Evolutionary conservation across 2,888 invertebrate species (phyloP).

Genomic region (Ptychoptera albimana): DNA sequence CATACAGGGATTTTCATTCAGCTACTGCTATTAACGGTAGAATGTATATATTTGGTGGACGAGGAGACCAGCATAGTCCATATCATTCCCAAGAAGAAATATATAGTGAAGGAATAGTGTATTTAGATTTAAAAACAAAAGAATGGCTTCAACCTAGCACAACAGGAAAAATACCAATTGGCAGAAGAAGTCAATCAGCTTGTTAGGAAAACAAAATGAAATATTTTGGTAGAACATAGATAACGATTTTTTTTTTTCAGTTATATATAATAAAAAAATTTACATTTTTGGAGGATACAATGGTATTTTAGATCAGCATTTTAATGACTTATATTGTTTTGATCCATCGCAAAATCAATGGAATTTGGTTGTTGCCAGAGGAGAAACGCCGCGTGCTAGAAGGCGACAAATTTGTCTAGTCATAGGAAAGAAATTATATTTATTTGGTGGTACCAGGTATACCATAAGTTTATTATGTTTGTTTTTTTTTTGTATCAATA

Average conservation of each 20-base stretch:
- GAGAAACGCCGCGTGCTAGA: slow-evolving; percentile 44
- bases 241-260: slow-evolving; percentile 36
- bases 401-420: slow-evolving; percentile 69
- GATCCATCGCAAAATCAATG: slow-evolving; percentile 43
- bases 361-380: slow-evolving; percentile 41
- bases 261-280: slow-evolving; percentile 58
- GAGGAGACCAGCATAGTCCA: slow-evolving; percentile 55
- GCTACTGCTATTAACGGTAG: slow-evolving; percentile 56
- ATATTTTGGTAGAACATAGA: not conserved
- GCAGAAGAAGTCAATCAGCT: slow-evolving; percentile 80
- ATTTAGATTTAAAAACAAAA: slow-evolving; percentile 52
- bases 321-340: slow-evolving; percentile 68
- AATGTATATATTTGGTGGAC: slow-evolving; percentile 85
- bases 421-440: slow-evolving; percentile 52
- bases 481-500: slow-evolving; percentile 5
- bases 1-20: slow-evolving; percentile 77
- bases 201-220: slow-evolving; percentile 39
- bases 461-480: slow-evolving; percentile 5
- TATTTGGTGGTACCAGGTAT: slow-evolving; percentile 86
- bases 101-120: slow-evolving; percentile 62
- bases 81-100: slow-evolving; percentile 51
- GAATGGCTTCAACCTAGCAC: slow-evolving; percentile 50
- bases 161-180: slow-evolving; percentile 51
- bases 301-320: slow-evolving; percentile 58
- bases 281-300: slow-evolving; percentile 88